These are phyloP conservation scores for Galbula dea DNA, from an alignment of 2,113 vertebrate genomes.

Conservation along the genomic window DNA sequence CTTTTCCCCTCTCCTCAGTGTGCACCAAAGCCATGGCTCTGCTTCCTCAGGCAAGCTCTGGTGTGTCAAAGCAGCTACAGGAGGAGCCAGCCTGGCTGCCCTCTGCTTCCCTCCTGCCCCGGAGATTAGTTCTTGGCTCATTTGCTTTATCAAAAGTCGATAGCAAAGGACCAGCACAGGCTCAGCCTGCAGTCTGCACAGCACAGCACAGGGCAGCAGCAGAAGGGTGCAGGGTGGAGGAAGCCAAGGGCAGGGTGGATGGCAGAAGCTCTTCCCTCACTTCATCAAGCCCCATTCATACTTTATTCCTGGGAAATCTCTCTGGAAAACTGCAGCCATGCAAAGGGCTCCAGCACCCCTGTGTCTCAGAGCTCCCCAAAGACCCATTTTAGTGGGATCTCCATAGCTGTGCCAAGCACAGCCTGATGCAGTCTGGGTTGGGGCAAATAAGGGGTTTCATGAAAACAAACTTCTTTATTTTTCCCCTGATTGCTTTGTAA, in stretches of 20 bases:
- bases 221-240: no score
- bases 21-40: fast-evolving
- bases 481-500: fast-evolving
- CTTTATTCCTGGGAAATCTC: not conserved
- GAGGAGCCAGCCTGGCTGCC: not conserved
- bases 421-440: fast-evolving
- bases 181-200: not conserved
- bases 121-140: fast-evolving
- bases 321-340: fast-evolving
- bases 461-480: not conserved
- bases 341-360: no score
- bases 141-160: not conserved
- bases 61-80: fast-evolving
- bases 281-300: fast-evolving
- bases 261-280: not conserved
- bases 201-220: not conserved
- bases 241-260: fast-evolving
- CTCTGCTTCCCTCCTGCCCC: not conserved
- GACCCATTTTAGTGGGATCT: fast-evolving
- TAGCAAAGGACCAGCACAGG: fast-evolving
- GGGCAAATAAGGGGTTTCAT: fast-evolving
- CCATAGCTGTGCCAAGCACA: not conserved
- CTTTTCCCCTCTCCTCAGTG: fast-evolving
- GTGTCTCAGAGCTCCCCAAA: not conserved
- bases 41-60: fast-evolving